Percentiles rank a stretch among this genome's conserved stretches.
Conservation (phyloP, 2,888 invertebrate genomes). For the Tipula confusa region DNA sequence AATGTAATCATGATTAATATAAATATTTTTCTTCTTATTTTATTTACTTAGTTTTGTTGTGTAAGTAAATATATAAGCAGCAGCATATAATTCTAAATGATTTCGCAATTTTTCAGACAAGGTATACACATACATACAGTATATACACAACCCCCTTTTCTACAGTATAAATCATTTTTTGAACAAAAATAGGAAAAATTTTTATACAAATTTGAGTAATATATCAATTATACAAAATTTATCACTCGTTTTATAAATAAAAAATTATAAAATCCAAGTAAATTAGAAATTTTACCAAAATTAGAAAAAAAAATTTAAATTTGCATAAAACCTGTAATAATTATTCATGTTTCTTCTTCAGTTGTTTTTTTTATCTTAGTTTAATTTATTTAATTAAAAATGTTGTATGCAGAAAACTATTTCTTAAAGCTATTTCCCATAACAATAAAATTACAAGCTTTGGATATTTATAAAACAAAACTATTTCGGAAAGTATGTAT, state of each 20-base stretch:
- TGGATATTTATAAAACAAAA: neutral
- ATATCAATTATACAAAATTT: neutral
- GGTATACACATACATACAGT: neutral
- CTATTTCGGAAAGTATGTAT: constrained; percentile 4
- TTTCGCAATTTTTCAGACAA: neutral
- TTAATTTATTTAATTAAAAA: neutral
- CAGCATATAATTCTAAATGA: constrained; percentile 8
- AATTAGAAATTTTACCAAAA: neutral
- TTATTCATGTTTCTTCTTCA: neutral
- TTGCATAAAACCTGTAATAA: neutral
- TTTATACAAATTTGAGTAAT: neutral
- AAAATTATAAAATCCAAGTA: neutral
- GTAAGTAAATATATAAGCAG: neutral
- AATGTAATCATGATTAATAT: constrained; percentile 13
- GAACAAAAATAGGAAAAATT: neutral
- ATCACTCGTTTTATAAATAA: neutral
- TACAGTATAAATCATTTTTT: neutral
- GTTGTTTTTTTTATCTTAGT: neutral
- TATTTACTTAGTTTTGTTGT: neutral
- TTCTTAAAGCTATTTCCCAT: constrained; percentile 25
- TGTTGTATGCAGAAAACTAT: neutral
- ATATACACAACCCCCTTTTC: neutral
- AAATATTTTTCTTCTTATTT: neutral
- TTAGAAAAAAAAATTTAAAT: neutral
- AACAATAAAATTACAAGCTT: constrained; percentile 16